These are phyloP conservation scores for Theocolax elegans DNA, from an alignment of 1,140 invertebrate species.

Conservation along the genomic window DNA sequence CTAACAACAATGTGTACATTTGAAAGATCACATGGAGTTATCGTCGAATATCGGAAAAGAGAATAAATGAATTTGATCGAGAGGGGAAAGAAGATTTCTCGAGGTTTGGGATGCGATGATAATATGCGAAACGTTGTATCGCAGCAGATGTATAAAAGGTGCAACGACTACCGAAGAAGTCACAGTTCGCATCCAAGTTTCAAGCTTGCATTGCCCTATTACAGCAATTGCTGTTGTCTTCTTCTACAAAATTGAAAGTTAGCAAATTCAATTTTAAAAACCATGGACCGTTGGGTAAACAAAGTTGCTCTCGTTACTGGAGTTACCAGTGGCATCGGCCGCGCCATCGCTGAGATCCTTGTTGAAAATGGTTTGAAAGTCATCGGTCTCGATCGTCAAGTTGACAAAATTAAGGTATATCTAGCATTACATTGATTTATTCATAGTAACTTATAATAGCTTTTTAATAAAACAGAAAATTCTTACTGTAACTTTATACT, in stretches of 20 bases:
- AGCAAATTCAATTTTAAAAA: background rate
- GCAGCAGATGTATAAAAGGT: slow-evolving; percentile 16
- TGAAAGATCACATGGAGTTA: too few relatives aligned
- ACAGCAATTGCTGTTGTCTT: background rate
- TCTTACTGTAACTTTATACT: background rate
- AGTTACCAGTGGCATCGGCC: slow-evolving; percentile 58
- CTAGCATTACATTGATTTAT: background rate
- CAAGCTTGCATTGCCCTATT: background rate
- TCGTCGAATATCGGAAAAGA: too few relatives aligned
- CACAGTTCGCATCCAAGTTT: slow-evolving; percentile 1
- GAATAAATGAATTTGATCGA: too few relatives aligned
- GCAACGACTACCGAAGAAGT: background rate
- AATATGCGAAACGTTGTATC: too few relatives aligned
- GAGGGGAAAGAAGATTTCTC: too few relatives aligned
- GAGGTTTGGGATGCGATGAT: too few relatives aligned
- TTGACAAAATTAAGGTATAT: slow-evolving; percentile 51
- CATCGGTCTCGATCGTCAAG: slow-evolving; percentile 64
- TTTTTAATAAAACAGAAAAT: background rate
- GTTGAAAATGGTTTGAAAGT: slow-evolving; percentile 66
- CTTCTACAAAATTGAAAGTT: too few relatives aligned
- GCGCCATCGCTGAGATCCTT: slow-evolving; percentile 52
- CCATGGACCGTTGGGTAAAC: slow-evolving; percentile 32
- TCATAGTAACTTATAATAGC: too few relatives aligned
- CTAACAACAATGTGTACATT: too few relatives aligned
- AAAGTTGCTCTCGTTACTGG: slow-evolving; percentile 39